These are phyloP conservation scores for Osedax fenrisi DNA, from an alignment of 2,888 invertebrate genomes.

Conservation along the genomic window DNA sequence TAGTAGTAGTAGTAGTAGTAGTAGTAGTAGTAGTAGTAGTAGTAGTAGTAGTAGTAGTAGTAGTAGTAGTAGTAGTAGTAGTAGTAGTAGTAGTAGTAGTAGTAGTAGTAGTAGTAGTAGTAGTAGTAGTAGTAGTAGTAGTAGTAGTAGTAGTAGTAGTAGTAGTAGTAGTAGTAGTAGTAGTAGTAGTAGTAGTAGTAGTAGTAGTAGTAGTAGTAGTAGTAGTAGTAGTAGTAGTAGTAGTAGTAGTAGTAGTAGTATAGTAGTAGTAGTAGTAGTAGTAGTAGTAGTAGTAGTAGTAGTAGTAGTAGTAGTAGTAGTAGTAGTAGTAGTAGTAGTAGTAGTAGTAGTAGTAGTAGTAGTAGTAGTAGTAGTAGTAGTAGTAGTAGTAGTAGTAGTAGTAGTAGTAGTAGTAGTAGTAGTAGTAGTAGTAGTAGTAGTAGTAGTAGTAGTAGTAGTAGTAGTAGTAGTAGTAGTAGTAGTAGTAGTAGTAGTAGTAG, in stretches of 20 bases:
- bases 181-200: conserved; percentile 19
- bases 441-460: neutral
- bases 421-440: neutral
- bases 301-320: conserved; percentile 9
- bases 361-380: neutral
- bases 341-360: conserved; percentile 15
- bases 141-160: conserved; percentile 9
- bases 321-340: conserved; percentile 11
- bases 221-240: conserved; percentile 16
- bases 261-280: too few relatives aligned
- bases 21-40: conserved; percentile 6
- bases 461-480: neutral
- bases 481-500: neutral
- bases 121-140: neutral
- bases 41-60: conserved; percentile 11
- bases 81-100: neutral
- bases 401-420: neutral
- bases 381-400: neutral
- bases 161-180: conserved; percentile 21
- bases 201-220: conserved; percentile 21
- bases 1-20: conserved; percentile 10
- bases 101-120: neutral
- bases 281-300: conserved; percentile 17
- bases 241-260: too few relatives aligned
- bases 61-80: neutral